Evolutionary conservation across 1,140 invertebrate genomes (phyloP).

Genomic region (Homarus americanus): DNA sequence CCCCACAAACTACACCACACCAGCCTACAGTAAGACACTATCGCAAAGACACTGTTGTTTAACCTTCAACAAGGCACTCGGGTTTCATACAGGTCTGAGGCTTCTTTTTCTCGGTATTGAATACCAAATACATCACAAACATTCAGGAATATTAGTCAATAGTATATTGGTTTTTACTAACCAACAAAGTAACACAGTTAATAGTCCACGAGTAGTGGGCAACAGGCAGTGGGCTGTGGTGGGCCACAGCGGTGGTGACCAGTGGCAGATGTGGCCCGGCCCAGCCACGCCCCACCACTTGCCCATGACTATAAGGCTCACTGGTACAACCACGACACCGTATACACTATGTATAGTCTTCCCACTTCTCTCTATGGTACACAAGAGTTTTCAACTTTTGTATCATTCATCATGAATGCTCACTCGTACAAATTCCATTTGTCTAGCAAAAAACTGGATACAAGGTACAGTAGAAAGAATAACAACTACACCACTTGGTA

Average conservation of each 20-base stretch:
- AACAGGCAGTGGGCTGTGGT: conserved; percentile 9
- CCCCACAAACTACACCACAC: conserved; percentile 49
- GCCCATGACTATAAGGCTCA: conserved; percentile 58
- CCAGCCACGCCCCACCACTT: conserved; percentile 23
- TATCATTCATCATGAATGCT: conserved; percentile 8
- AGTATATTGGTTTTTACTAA: conserved; percentile 30
- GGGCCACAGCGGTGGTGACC: background rate
- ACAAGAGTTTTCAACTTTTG: conserved; percentile 20
- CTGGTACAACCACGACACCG: conserved; percentile 52
- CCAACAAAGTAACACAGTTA: conserved; percentile 46
- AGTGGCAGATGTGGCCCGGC: background rate
- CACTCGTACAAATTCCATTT: conserved; percentile 25
- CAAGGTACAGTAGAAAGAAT: conserved; percentile 61
- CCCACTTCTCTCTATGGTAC: conserved; percentile 5
- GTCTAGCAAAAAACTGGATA: conserved; percentile 47
- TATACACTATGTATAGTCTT: conserved; percentile 17
- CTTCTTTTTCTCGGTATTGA: conserved; percentile 45
- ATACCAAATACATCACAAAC: conserved; percentile 64
- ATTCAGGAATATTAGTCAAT: conserved; percentile 54
- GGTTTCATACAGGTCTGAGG: conserved; percentile 56
- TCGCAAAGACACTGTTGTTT: conserved; percentile 62
- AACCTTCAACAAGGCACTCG: conserved; percentile 67
- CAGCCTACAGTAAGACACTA: conserved; percentile 59
- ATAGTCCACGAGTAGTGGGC: conserved; percentile 21
- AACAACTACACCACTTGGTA: conserved; percentile 70